Percentiles rank a stretch among this genome's conserved stretches.
Conservation (phyloP, 2,888 invertebrate genomes). For the Drosophila helvetica region DNA sequence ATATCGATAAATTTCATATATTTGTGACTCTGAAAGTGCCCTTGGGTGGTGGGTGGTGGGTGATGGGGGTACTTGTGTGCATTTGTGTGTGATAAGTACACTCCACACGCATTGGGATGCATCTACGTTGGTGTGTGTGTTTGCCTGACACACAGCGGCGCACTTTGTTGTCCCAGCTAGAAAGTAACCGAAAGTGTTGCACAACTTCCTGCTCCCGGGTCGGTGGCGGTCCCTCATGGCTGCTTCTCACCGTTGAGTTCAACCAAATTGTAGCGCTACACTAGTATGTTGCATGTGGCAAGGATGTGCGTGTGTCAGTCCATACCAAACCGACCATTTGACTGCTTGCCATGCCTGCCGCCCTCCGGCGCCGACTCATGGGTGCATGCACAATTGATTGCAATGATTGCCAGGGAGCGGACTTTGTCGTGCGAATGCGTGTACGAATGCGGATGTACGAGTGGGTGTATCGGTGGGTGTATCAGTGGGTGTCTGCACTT, state of each 20-base stretch:
- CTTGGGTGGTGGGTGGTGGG: too few relatives aligned
- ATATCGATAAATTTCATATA: slow-evolving; percentile 48
- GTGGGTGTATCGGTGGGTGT: slow-evolving; percentile 17
- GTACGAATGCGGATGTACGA: slow-evolving; percentile 11
- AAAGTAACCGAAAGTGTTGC: slow-evolving; percentile 62
- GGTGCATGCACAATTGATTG: slow-evolving; percentile 72
- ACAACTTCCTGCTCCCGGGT: slow-evolving; percentile 18
- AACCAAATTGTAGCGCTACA: slow-evolving; percentile 56
- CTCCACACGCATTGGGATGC: slow-evolving; percentile 34
- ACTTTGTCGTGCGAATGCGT: slow-evolving; percentile 25
- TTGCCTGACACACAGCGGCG: too few relatives aligned
- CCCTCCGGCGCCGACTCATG: slow-evolving; percentile 15
- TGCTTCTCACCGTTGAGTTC: slow-evolving; percentile 11
- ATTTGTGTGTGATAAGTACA: slow-evolving; percentile 42
- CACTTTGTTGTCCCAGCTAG: slow-evolving; percentile 40
- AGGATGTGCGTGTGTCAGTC: slow-evolving; percentile 47
- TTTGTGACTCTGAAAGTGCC: slow-evolving; percentile 38
- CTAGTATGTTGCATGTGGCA: slow-evolving; percentile 14
- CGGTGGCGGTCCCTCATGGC: background rate
- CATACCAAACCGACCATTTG: slow-evolving; percentile 50
- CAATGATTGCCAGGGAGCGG: slow-evolving; percentile 60
- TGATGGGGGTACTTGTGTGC: background rate
- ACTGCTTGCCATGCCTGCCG: slow-evolving; percentile 21
- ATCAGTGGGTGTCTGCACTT: slow-evolving; percentile 60
- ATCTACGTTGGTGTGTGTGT: slow-evolving; percentile 19